phyloP scores from a whole-genome alignment of 1,140 invertebrate genomes.

The Limonius californicus region DNA sequence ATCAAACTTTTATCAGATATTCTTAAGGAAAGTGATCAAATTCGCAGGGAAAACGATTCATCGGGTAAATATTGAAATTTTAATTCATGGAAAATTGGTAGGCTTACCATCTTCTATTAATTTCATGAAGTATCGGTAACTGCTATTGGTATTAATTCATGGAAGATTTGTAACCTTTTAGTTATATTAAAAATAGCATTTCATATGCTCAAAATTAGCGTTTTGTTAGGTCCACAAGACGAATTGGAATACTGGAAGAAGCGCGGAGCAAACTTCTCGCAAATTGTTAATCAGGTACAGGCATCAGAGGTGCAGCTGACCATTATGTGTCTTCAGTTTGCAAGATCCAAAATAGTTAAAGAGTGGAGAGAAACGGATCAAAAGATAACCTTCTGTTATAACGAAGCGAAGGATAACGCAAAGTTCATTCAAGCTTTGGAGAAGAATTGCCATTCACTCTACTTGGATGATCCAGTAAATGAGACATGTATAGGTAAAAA shows the following conservation, averaged over 20 bases:
- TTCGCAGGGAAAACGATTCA: slow-evolving; percentile 86
- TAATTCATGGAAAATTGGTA: no score
- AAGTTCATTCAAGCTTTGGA: slow-evolving; percentile 94
- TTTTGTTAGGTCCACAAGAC: slow-evolving; percentile 82
- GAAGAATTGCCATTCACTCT: slow-evolving; percentile 90
- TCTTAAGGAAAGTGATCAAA: slow-evolving; percentile 80
- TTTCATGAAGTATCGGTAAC: no score
- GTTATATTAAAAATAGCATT: no score
- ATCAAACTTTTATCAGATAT: slow-evolving; percentile 70
- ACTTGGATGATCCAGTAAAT: slow-evolving; percentile 85
- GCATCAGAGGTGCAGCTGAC: slow-evolving; percentile 69
- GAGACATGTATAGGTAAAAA: not conserved
- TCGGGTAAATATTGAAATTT: slow-evolving; percentile 62
- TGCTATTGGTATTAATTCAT: no score
- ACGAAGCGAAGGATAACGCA: slow-evolving; percentile 93
- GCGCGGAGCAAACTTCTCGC: slow-evolving; percentile 86
- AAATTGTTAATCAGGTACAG: slow-evolving; percentile 79
- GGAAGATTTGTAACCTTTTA: no score
- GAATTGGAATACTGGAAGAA: slow-evolving; percentile 97
- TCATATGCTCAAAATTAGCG: not conserved
- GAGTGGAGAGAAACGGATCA: slow-evolving; percentile 83
- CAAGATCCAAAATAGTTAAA: slow-evolving; percentile 80
- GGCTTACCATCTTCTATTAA: no score
- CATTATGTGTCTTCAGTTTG: slow-evolving; percentile 71
- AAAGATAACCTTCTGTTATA: slow-evolving; percentile 86